These are phyloP conservation scores for Nanger granti DNA, from an alignment of 2,113 vertebrate genomes.

Conservation along the genomic window DNA sequence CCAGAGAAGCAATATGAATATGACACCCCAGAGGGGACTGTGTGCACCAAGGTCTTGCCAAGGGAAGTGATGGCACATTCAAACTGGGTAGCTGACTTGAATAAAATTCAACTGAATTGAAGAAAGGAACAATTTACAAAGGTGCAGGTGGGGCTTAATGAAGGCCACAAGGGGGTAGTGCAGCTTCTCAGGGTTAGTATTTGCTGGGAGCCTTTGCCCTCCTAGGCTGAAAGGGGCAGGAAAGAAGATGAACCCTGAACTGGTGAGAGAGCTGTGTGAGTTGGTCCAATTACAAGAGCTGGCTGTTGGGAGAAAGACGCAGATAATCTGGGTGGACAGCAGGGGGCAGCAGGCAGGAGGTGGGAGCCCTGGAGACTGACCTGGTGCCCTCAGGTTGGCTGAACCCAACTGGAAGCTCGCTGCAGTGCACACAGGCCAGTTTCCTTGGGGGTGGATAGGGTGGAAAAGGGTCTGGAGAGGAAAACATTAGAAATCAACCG, in stretches of 20 bases:
- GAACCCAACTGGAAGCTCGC: not conserved
- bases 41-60: not conserved
- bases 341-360: not conserved
- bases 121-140: not conserved
- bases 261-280: not conserved
- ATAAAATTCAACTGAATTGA: not conserved
- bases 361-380: not conserved
- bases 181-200: not conserved
- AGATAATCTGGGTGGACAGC: not conserved
- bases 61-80: not conserved
- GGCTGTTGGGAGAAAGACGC: not conserved
- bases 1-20: not conserved
- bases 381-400: not conserved
- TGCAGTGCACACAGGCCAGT: not conserved
- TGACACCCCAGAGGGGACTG: not conserved
- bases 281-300: not conserved
- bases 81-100: not conserved
- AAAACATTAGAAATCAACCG: not conserved
- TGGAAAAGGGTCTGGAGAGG: not conserved
- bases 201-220: not conserved
- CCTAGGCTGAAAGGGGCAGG: not conserved
- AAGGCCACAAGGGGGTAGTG: not conserved
- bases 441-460: not conserved
- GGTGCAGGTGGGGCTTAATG: not conserved
- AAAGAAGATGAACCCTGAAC: not conserved